These are phyloP conservation scores for Eciton burchellii DNA, from an alignment of 1,140 invertebrate species.

Conservation along the genomic window DNA sequence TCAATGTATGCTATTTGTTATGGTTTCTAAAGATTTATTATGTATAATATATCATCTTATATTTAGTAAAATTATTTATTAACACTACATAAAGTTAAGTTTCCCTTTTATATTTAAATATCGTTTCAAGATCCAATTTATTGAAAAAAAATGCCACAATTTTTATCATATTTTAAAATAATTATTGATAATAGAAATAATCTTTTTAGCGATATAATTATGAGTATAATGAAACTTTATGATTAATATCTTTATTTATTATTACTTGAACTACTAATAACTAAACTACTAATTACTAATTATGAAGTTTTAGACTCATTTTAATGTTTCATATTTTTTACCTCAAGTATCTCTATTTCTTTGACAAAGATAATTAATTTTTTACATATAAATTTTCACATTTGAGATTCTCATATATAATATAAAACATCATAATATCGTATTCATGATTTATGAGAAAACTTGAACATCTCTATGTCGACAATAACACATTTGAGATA, in stretches of 20 bases:
- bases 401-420: neutral
- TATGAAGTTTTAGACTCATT: neutral
- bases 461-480: constrained; percentile 3
- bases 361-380: constrained; percentile 5
- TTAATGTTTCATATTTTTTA: constrained; percentile 20
- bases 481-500: neutral
- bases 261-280: constrained; percentile 34
- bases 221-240: no score
- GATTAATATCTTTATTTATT: no score
- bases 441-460: constrained; percentile 8
- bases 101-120: neutral
- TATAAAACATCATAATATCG: neutral
- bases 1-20: constrained; percentile 30
- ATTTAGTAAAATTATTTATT: constrained; percentile 9
- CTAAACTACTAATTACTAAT: constrained; percentile 31
- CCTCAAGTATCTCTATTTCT: constrained; percentile 53
- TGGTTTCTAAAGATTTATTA: neutral
- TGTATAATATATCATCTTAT: neutral
- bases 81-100: no score
- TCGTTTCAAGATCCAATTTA: neutral
- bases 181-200: neutral
- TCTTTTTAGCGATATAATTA: constrained; percentile 38
- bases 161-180: constrained; percentile 32
- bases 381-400: constrained; percentile 1
- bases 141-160: neutral